Evolutionary conservation across 2,797 vertebrate species (phyloP).

Genomic region (Neoniphon sammara): DNA sequence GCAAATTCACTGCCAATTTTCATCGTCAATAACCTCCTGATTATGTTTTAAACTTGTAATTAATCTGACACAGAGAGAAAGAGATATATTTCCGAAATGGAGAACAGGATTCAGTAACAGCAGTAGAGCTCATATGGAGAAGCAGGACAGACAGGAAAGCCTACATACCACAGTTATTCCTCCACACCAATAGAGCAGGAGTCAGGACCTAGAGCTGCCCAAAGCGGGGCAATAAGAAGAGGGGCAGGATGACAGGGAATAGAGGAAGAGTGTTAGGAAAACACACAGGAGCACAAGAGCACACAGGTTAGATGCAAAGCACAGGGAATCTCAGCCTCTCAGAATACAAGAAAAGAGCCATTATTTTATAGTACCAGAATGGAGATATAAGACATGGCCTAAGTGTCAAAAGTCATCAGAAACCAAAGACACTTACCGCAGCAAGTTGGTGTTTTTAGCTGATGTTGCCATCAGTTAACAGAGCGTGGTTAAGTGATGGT

Average conservation of each 20-base stretch:
- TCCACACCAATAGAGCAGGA: constrained; percentile 96
- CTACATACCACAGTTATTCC: constrained; percentile 93
- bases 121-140: constrained; percentile 46
- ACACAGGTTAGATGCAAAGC: constrained; percentile 77
- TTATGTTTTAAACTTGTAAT: background rate
- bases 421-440: background rate
- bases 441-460: background rate
- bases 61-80: constrained; percentile 2
- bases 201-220: constrained; percentile 93
- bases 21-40: background rate
- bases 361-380: constrained; percentile 16
- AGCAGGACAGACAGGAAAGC: constrained; percentile 72
- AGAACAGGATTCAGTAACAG: constrained; percentile 20
- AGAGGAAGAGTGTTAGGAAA: constrained; percentile 70
- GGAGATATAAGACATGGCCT: background rate
- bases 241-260: constrained; percentile 66
- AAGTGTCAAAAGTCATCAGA: constrained; percentile 14
- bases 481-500: too few relatives aligned
- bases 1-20: background rate
- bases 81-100: constrained; percentile 3
- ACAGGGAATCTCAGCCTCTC: constrained; percentile 45
- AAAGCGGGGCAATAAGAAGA: constrained; percentile 73
- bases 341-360: constrained; percentile 41
- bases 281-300: constrained; percentile 65
- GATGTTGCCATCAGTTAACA: too few relatives aligned